A percentile compares a stretch with the other conserved stretches of the same genome.
These are phyloP conservation scores for Lepidonotus clava DNA, from an alignment of 2,888 invertebrate species.

Conservation along the genomic window DNA sequence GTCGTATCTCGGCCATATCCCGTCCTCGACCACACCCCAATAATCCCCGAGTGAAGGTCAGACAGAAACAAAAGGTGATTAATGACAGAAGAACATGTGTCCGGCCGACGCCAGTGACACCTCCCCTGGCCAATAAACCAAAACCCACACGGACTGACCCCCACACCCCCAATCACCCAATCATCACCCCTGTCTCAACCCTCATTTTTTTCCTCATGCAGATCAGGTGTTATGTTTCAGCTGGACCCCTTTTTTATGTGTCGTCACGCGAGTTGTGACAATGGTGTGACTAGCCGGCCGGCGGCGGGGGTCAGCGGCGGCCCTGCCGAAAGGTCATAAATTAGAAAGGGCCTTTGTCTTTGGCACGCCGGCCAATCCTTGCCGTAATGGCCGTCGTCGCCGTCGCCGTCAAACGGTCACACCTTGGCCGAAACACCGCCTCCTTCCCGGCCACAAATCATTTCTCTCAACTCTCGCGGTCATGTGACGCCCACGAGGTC, in stretches of 20 bases:
- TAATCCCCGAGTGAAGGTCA: not conserved
- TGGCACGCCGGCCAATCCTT: not conserved
- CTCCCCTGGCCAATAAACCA: too few species aligned
- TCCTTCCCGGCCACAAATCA: conserved; percentile 18
- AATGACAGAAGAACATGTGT: not conserved
- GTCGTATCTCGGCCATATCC: not conserved
- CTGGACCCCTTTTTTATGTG: conserved; percentile 41
- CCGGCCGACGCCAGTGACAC: too few species aligned
- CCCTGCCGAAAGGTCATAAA: conserved; percentile 38
- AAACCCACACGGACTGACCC: not conserved
- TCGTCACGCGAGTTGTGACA: conserved; percentile 37
- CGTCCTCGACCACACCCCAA: not conserved
- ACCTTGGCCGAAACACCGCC: not conserved
- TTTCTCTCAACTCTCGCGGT: not conserved
- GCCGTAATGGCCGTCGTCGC: not conserved
- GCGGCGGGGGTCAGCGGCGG: not conserved
- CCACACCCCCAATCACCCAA: not conserved
- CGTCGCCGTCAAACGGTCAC: not conserved
- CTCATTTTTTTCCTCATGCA: conserved; percentile 17
- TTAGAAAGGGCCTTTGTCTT: conserved; percentile 36
- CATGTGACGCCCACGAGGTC: not conserved
- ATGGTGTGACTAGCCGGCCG: conserved; percentile 21
- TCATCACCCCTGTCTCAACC: not conserved
- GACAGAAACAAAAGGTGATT: not conserved
- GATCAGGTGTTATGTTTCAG: conserved; percentile 25